Evolutionary conservation across 1,140 invertebrate species (phyloP).

Genomic region (Trichonephila clavata): DNA sequence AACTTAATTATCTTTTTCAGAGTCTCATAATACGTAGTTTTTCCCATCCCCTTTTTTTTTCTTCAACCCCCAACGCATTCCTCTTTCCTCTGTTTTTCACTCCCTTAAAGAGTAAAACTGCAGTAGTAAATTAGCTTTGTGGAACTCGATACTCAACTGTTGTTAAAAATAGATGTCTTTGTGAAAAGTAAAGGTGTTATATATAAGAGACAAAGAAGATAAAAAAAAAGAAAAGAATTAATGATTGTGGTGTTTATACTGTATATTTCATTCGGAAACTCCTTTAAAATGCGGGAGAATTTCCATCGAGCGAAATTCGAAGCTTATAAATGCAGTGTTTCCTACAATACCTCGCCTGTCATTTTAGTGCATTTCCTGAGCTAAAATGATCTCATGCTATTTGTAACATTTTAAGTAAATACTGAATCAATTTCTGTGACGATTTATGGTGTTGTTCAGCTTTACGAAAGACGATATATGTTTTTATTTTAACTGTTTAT

Average conservation of each 20-base stretch:
- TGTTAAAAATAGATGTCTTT: slow-evolving; percentile 53
- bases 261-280: slow-evolving; percentile 13
- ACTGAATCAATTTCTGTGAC: slow-evolving; percentile 22
- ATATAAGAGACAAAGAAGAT: background rate
- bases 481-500: background rate
- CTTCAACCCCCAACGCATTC: background rate
- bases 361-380: background rate
- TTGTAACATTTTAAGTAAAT: slow-evolving; percentile 21
- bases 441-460: background rate
- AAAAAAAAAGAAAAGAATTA: slow-evolving; percentile 8
- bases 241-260: slow-evolving; percentile 3
- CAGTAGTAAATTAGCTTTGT: slow-evolving; percentile 54
- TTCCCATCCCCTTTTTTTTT: slow-evolving; percentile 3
- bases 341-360: background rate
- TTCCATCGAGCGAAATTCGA: slow-evolving; percentile 16
- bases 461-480: background rate
- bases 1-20: slow-evolving; percentile 70
- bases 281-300: background rate
- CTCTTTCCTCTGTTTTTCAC: background rate
- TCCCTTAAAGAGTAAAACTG: background rate
- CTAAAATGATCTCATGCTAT: slow-evolving; percentile 31
- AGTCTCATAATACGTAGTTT: slow-evolving; percentile 62
- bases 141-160: slow-evolving; percentile 44
- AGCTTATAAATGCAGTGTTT: slow-evolving; percentile 34
- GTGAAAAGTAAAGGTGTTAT: slow-evolving; percentile 17